Evolutionary conservation across 2,888 invertebrate species (phyloP), one percentile per base, ranked within the genome.

Genomic region (Volucella inanis): DNA sequence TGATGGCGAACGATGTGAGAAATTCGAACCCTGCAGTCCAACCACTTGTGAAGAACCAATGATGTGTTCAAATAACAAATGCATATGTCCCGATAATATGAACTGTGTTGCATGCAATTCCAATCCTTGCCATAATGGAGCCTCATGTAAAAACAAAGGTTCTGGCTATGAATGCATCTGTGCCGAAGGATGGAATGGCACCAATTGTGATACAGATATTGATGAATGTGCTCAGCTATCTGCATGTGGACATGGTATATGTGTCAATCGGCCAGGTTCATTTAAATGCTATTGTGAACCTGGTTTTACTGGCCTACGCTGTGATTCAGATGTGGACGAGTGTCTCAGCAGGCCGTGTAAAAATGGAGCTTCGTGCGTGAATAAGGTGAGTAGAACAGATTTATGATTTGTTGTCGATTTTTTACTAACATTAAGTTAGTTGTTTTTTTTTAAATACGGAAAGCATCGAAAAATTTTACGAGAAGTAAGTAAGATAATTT

Each of bases 251-350:
- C 93, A 96, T 89, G 97, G 97, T 31, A 96, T 97, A 79, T 98
- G 97, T 91, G 93, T 96, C 41, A 97, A 97, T 90, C 94, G 92
- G 10, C 92, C 93, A 15, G 97, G 97, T 57, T 94, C 95, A 80
- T 97, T 95, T 92, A 95, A 96, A 89, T 98, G 98, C 91, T 96
- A 95, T 89, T 98, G 98, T 91, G 94, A 94, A 65, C 96, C 97
- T n/a, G 98, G 98, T 2, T 97, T 95, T 91, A 96, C 97, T 12
- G 98, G 98, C 15, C 94, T 95, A 89, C 94, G 95, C 87, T 98
- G 98, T 91, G 95, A 97, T 89, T 94, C 95, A 74, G 96, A 98
- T 91, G 96, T 97, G 88, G 96, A 98, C 90, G 97, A 97, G 91
- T 98, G 98, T 89, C 93, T 97, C 12, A 96, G 97, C 39, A 94